phyloP scores from a whole-genome alignment of 2,888 invertebrate genomes.

The Lochmaea capreae region DNA sequence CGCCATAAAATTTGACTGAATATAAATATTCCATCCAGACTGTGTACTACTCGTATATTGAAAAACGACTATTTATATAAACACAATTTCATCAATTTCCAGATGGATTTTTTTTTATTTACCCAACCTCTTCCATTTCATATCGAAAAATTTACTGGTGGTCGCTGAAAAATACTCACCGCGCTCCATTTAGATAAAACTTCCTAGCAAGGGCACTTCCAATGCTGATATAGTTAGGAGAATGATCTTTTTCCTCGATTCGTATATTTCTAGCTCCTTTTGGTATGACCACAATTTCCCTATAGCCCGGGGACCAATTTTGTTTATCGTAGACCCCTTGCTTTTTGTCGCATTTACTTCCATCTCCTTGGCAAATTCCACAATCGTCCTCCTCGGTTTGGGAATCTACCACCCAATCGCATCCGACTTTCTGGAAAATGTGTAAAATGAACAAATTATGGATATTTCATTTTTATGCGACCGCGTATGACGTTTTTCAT shows the following conservation, averaged over 20 bases:
- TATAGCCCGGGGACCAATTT: constrained; percentile 67
- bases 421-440: constrained; percentile 84
- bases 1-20: too few species aligned
- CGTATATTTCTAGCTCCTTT: constrained; percentile 82
- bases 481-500: constrained; percentile 1
- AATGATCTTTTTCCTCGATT: constrained; percentile 80
- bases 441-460: constrained; percentile 19
- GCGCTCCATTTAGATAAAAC: constrained; percentile 83
- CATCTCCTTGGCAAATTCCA: constrained; percentile 87
- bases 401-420: constrained; percentile 89
- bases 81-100: too few species aligned
- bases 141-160: background rate
- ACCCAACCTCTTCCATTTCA: background rate
- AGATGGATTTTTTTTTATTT: too few species aligned
- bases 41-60: too few species aligned
- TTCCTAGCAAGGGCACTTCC: constrained; percentile 75
- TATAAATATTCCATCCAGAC: too few species aligned
- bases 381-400: constrained; percentile 84
- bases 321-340: constrained; percentile 69
- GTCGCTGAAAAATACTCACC: constrained; percentile 66
- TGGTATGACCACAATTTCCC: constrained; percentile 79
- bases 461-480: constrained; percentile 14
- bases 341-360: constrained; percentile 81
- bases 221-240: constrained; percentile 85
- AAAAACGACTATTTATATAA: too few species aligned